Percentiles rank a stretch among this genome's conserved stretches.
Evolutionary conservation across 2,888 invertebrate species (phyloP).

Genomic region (Pelosia muscerda): DNA sequence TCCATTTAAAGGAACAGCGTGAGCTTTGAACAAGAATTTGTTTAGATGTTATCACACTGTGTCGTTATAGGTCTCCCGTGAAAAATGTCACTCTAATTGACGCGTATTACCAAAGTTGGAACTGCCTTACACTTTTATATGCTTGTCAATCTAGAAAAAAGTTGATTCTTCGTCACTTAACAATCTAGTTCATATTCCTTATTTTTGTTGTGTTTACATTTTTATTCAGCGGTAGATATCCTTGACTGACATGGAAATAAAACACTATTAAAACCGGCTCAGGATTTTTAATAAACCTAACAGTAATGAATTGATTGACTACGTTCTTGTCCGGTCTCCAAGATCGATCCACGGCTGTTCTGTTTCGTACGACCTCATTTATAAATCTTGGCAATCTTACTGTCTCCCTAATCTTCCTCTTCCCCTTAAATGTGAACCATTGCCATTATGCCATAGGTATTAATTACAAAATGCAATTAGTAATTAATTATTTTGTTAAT

Average conservation of each 20-base stretch:
- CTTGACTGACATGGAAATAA: background rate
- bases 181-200: background rate
- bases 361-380: too few species aligned
- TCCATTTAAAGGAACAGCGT: slow-evolving; percentile 46
- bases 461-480: too few species aligned
- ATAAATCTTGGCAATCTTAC: too few species aligned
- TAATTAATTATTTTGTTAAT: too few species aligned
- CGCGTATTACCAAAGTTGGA: slow-evolving; percentile 41
- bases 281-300: background rate
- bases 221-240: background rate
- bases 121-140: slow-evolving; percentile 21
- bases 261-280: background rate
- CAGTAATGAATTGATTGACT: too few species aligned
- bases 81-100: slow-evolving; percentile 53
- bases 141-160: slow-evolving; percentile 5
- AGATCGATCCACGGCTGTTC: too few species aligned
- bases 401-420: too few species aligned
- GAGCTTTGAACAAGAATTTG: slow-evolving; percentile 48
- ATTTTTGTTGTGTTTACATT: background rate
- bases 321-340: too few species aligned
- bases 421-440: too few species aligned
- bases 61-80: slow-evolving; percentile 46
- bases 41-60: slow-evolving; percentile 55
- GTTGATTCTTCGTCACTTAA: background rate
- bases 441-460: too few species aligned